Base-by-base conservation (phyloP, 2,888 invertebrate species). In the Apamea epomidion region DNA sequence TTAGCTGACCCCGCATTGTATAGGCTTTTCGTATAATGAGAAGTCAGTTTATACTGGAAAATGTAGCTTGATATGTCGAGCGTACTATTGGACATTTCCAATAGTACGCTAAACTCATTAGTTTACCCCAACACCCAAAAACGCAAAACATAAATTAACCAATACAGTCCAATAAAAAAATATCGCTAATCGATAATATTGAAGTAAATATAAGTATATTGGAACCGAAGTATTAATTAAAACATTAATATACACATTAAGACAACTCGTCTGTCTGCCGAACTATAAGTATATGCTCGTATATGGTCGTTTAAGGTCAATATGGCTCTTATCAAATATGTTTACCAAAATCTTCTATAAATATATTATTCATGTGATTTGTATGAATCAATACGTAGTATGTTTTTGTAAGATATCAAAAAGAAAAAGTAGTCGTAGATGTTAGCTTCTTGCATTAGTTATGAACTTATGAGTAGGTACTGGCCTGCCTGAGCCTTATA, bases 201-300 rank as follows among this genome's bases (percentile, higher is more conserved):
- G n/a, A 42, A 29, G 68, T 72, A 68, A 75, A 78, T 76, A 77
- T 14, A 48, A 76, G 54, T 60, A 21, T 77, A 73, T 51, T 48
- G 58, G 45, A 51, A 32, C 32, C 64, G 6, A 78, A 76, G 25
- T 74, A 85, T 85, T 90, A 89, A 90, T 89, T 90, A 85, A 88
- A 81, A 76, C 82, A 87, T 89, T 90, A 89, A 87, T 85, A 89
- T 71, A 83, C 85, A 82, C 70, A 84, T 88, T 83, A 84, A 77
- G 18, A 69, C 64, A 75, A 76, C 67, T 67, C 67, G 67, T 76
- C 37, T 73, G 60, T 76, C 72, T n/a, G 16, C 72, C 51, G 62
- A 80, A 58, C 37, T 68, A 54, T 84, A 70, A 65, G 75, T 84
- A 72, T 80, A 62, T 71, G 37, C 42, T 16, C n/a, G 16, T 70